Conservation (phyloP, 2,797 vertebrate genomes). For the Anguilla obscura region DNA sequence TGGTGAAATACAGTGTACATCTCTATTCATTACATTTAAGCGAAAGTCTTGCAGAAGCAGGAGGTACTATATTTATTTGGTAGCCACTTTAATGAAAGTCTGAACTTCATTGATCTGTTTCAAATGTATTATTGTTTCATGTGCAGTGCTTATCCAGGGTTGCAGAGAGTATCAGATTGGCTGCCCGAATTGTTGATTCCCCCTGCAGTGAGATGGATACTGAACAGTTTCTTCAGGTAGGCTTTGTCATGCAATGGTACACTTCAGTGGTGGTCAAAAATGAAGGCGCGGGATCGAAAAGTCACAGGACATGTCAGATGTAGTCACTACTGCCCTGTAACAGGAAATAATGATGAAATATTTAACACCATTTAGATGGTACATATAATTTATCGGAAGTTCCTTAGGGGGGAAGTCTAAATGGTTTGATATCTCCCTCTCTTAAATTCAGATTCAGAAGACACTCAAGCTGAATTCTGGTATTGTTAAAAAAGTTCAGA, state of each 20-base stretch:
- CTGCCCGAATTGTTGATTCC: constrained; percentile 41
- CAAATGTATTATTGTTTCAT: neutral
- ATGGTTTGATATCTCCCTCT: neutral
- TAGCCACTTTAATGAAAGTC: neutral
- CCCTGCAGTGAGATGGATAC: constrained; percentile 46
- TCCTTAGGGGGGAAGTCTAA: neutral
- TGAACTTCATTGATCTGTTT: neutral
- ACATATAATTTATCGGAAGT: neutral
- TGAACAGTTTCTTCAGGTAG: constrained; percentile 40
- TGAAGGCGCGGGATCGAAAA: neutral
- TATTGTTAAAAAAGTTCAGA: neutral
- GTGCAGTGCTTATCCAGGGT: constrained; percentile 36
- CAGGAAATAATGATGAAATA: neutral
- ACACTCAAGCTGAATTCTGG: neutral
- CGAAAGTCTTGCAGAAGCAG: neutral
- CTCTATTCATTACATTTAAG: neutral
- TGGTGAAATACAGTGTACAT: neutral
- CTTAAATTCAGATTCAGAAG: neutral
- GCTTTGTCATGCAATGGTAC: neutral
- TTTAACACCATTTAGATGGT: neutral
- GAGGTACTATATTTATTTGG: neutral
- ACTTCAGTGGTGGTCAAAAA: neutral
- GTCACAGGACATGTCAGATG: neutral
- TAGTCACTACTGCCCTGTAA: neutral
- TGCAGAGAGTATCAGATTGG: constrained; percentile 43